phyloP scores from a whole-genome alignment of 2,113 vertebrate species.

The Albula glossodonta region DNA sequence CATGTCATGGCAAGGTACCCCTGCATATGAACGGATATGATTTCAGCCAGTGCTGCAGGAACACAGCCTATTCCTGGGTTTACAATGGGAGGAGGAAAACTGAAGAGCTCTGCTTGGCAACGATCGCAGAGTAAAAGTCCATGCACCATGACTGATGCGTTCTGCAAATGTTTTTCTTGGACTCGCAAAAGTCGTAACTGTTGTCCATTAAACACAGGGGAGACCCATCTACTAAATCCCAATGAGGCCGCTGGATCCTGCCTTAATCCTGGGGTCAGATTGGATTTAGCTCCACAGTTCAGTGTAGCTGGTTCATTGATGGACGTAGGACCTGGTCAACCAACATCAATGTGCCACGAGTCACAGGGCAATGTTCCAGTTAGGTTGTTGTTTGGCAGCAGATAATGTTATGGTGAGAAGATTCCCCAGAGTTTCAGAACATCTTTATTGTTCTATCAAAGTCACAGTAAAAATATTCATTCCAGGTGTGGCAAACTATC shows the following conservation, averaged over 20 bases:
- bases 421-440: no score
- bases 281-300: neutral
- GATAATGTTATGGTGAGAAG: no score
- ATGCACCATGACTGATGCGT: neutral
- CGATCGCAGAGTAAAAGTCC: neutral
- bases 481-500: no score
- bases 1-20: no score
- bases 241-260: neutral
- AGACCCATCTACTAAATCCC: neutral
- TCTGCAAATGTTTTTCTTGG: neutral
- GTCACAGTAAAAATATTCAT: no score
- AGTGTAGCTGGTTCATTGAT: neutral
- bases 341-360: no score
- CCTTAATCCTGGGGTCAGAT: neutral
- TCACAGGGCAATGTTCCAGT: no score
- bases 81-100: neutral
- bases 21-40: no score
- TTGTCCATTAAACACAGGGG: neutral
- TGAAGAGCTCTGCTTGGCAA: neutral
- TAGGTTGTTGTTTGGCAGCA: no score
- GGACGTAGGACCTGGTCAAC: no score
- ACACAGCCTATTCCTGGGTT: neutral
- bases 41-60: neutral
- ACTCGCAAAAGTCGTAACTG: neutral
- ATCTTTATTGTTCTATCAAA: no score